phyloP scores from a whole-genome alignment of 2,888 invertebrate genomes.

The Desoria tigrina region DNA sequence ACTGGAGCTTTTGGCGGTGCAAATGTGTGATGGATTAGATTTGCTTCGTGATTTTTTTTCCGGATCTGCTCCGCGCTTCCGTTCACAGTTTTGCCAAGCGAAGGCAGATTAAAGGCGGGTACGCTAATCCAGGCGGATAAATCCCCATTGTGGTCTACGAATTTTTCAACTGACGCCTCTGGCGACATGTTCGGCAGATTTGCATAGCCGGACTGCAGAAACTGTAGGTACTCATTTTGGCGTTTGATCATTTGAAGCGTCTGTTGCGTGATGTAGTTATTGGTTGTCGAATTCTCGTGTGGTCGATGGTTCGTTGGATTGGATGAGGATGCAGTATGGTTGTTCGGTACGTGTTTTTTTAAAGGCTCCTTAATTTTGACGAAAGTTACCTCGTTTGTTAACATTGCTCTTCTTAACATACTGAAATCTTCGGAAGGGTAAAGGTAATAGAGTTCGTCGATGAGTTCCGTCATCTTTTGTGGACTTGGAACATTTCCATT shows the following conservation, averaged over 20 bases:
- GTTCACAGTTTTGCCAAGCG: slow-evolving; percentile 30
- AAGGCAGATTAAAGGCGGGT: slow-evolving; percentile 11
- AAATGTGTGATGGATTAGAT: slow-evolving; percentile 38
- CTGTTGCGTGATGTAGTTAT: slow-evolving; percentile 46
- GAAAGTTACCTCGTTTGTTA: slow-evolving; percentile 51
- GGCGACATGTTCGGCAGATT: slow-evolving; percentile 8
- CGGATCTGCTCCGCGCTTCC: slow-evolving; percentile 12
- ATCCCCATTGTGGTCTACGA: slow-evolving; percentile 21
- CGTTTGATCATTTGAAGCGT: slow-evolving; percentile 48
- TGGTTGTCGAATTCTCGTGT: slow-evolving; percentile 5
- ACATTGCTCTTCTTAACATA: slow-evolving; percentile 45
- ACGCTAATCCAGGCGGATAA: slow-evolving; percentile 37
- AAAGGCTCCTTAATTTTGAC: slow-evolving; percentile 44
- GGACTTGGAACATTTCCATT: slow-evolving; percentile 14
- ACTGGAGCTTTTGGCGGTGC: slow-evolving; percentile 48
- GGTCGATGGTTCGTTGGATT: slow-evolving; percentile 16
- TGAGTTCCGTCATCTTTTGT: slow-evolving; percentile 39
- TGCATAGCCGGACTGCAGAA: slow-evolving; percentile 45
- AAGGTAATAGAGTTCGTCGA: slow-evolving; percentile 49
- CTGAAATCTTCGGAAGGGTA: slow-evolving; percentile 51
- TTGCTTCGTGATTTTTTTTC: slow-evolving; percentile 19
- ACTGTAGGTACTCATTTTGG: slow-evolving; percentile 48
- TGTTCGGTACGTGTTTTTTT: slow-evolving; percentile 11
- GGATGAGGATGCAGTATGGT: slow-evolving; percentile 24
- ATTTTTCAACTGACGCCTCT: slow-evolving; percentile 15